phyloP scores from a whole-genome alignment of 2,797 vertebrate species.

The Pseudochirops cupreus region DNA sequence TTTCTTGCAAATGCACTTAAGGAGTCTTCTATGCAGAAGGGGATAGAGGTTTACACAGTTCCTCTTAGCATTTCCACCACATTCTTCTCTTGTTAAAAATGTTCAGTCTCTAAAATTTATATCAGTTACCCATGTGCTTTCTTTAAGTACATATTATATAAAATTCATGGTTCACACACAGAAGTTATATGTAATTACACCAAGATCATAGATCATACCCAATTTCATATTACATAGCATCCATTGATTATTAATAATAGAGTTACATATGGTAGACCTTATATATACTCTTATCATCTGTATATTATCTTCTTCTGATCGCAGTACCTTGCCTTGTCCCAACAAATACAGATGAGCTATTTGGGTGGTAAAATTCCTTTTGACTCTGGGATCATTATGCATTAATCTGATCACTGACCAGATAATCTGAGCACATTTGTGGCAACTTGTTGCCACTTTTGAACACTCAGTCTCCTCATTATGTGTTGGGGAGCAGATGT shows the following conservation, averaged over 20 bases:
- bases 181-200: background rate
- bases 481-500: background rate
- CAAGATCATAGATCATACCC: background rate
- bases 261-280: background rate
- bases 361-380: background rate
- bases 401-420: background rate
- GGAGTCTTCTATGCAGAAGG: background rate
- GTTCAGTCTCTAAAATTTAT: background rate
- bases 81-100: background rate
- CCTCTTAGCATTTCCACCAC: background rate
- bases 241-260: background rate
- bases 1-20: background rate
- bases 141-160: background rate
- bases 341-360: background rate
- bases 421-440: background rate
- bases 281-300: background rate
- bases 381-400: background rate
- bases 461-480: background rate
- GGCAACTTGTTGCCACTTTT: background rate
- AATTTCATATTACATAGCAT: background rate
- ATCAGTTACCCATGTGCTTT: background rate
- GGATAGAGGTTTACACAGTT: background rate
- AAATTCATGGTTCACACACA: background rate
- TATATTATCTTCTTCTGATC: background rate
- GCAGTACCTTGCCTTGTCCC: background rate